These are phyloP conservation scores for Capricornis sumatraensis DNA, from an alignment of 2,113 vertebrate species.

Conservation along the genomic window DNA sequence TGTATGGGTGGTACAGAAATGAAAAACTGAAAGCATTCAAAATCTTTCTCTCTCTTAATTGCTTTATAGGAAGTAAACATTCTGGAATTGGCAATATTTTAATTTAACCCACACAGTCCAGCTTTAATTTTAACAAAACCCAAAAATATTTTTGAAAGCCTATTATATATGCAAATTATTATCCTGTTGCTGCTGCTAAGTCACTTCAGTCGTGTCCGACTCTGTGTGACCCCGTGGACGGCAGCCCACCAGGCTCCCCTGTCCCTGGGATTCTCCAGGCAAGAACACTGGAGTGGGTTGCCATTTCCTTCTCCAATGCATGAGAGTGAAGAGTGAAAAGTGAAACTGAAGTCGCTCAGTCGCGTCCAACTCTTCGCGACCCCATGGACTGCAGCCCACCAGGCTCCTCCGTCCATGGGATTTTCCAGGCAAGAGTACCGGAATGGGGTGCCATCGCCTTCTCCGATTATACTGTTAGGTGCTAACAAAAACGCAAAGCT, in stretches of 20 bases:
- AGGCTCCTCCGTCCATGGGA: too few relatives aligned
- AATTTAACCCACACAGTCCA: neutral
- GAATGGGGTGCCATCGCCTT: too few relatives aligned
- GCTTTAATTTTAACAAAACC: conserved; percentile 45
- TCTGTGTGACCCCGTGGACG: too few relatives aligned
- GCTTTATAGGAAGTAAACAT: conserved; percentile 22
- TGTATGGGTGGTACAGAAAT: neutral
- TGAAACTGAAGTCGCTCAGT: too few relatives aligned
- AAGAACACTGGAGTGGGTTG: too few relatives aligned
- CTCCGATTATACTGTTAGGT: neutral
- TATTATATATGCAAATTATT: neutral
- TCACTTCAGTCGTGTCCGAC: too few relatives aligned
- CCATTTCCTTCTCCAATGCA: too few relatives aligned
- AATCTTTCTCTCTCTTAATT: conserved; percentile 4
- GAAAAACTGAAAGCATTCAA: neutral
- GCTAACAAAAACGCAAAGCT: neutral
- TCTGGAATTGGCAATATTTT: conserved; percentile 15
- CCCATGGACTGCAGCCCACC: too few relatives aligned
- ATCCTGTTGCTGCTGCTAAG: neutral
- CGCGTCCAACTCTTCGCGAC: fast-evolving
- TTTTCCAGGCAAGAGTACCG: too few relatives aligned
- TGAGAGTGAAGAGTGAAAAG: too few relatives aligned
- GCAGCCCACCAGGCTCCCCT: too few relatives aligned
- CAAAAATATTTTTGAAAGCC: neutral
- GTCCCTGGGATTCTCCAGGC: too few relatives aligned